Percentiles rank a stretch among this genome's conserved stretches.
These are phyloP conservation scores for Pachymerium ferrugineum DNA, from an alignment of 2,888 invertebrate genomes.

Conservation along the genomic window DNA sequence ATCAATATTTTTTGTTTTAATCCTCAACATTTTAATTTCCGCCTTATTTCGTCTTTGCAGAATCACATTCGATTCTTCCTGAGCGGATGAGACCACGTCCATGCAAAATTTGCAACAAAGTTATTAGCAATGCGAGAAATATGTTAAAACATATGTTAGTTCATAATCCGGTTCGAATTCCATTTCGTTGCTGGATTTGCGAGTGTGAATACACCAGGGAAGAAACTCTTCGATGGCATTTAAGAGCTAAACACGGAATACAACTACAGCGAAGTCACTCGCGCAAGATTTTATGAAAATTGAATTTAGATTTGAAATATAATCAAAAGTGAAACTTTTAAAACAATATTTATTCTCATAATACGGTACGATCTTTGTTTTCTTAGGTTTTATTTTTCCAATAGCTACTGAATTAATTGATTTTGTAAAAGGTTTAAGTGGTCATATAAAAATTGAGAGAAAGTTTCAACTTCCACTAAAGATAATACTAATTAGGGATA, in stretches of 20 bases:
- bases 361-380: too few species aligned
- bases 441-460: too few species aligned
- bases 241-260: constrained; percentile 30
- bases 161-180: constrained; percentile 30
- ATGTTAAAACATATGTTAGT: constrained; percentile 36
- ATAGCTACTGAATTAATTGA: too few species aligned
- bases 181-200: constrained; percentile 32
- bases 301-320: not conserved
- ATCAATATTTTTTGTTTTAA: not conserved
- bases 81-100: constrained; percentile 35
- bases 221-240: constrained; percentile 32
- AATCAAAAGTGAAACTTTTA: not conserved
- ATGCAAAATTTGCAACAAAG: constrained; percentile 35
- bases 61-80: constrained; percentile 16
- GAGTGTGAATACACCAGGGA: constrained; percentile 32
- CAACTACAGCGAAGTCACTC: not conserved
- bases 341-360: too few species aligned
- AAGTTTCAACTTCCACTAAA: too few species aligned
- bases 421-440: too few species aligned
- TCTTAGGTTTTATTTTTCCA: too few species aligned
- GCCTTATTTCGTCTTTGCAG: constrained; percentile 28
- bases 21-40: not conserved
- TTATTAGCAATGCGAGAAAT: constrained; percentile 36
- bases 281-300: not conserved
- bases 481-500: too few species aligned